Percentiles rank a stretch among this genome's conserved stretches.
Evolutionary conservation across 1,140 invertebrate genomes (phyloP).

Genomic region (Tetramorium simillimum): DNA sequence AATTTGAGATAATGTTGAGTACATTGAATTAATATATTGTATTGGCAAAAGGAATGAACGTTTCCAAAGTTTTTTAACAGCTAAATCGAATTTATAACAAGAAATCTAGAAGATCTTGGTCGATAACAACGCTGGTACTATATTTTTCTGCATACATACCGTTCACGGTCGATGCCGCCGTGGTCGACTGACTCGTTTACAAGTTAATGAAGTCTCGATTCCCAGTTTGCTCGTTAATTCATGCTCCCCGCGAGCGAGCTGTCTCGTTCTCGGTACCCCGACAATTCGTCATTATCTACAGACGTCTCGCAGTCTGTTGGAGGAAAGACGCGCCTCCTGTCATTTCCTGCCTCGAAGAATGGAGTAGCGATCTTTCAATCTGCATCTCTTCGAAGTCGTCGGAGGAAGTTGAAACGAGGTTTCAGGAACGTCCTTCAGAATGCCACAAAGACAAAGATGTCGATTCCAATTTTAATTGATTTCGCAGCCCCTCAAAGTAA

Average conservation of each 20-base stretch:
- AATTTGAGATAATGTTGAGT: no score
- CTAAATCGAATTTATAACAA: slow-evolving; percentile 3
- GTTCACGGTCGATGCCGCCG: slow-evolving; percentile 17
- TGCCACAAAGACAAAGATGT: background rate
- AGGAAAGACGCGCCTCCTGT: background rate
- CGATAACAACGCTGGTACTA: slow-evolving; percentile 16
- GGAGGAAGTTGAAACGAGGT: background rate
- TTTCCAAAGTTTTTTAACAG: background rate
- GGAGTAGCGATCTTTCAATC: slow-evolving; percentile 29
- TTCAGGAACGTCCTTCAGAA: background rate
- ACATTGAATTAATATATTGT: slow-evolving; percentile 4
- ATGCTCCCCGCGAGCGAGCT: slow-evolving; percentile 16
- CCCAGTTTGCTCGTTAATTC: slow-evolving; percentile 54
- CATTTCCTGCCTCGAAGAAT: background rate
- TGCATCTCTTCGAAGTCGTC: background rate
- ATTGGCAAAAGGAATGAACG: background rate
- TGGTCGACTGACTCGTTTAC: slow-evolving; percentile 51
- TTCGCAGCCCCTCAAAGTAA: background rate
- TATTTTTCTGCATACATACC: slow-evolving; percentile 22
- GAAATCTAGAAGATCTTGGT: background rate
- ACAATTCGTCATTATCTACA: slow-evolving; percentile 53
- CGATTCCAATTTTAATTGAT: background rate
- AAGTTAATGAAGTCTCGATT: slow-evolving; percentile 56
- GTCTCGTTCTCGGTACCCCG: slow-evolving; percentile 42
- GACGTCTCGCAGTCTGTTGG: slow-evolving; percentile 41